Base-by-base conservation (phyloP, 2,797 vertebrate species). In the Brachyrhaphis roseni region DNA sequence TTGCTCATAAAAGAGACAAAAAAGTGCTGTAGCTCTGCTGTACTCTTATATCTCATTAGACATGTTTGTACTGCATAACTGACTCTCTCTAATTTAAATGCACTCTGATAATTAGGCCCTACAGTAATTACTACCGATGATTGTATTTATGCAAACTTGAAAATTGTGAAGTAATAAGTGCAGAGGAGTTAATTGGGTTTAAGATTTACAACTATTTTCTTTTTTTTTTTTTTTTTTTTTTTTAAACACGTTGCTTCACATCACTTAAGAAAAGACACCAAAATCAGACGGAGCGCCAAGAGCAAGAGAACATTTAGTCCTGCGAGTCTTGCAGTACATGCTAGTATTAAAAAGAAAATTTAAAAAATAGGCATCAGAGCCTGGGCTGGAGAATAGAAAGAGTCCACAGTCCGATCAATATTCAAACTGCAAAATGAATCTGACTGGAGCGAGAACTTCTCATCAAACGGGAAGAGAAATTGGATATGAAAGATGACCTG, bases 401-500 rank as follows among this genome's bases (percentile, higher is more conserved):
- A 49, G 78, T 51, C 80, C 72, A 79, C 78, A 93, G 82, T 87
- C 66, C 86, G 90, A 95, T 95, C 95, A 94, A 95, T 95, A 95
- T 95, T 95, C 94, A 96, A 96, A 95, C 94, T 93, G 93, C 93
- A 94, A 95, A 96, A 96, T 95, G 94, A 96, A 96, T 95, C 93
- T 94, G 93, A 95, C 94, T 94, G 91, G 89, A 93, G 92, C 85
- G 88, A 95, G 94, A 95, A 95, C 90, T 94, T 95, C 93, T 94
- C 93, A 94, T 95, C 94, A 95, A 95, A 95, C 94, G 94, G 93
- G 89, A 92, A 94, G 94, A 94, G 93, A 95, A 96, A 96, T 95
- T 94, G 94, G 92, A 96, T 95, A 95, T 96, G 95, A 96, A 94
- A 94, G 95, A 96, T 95, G 95, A 95, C 94, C 96, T 94, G 94